Conservation (phyloP, 2,113 vertebrate genomes). For the Sterrhoptilus dennistouni region DNA sequence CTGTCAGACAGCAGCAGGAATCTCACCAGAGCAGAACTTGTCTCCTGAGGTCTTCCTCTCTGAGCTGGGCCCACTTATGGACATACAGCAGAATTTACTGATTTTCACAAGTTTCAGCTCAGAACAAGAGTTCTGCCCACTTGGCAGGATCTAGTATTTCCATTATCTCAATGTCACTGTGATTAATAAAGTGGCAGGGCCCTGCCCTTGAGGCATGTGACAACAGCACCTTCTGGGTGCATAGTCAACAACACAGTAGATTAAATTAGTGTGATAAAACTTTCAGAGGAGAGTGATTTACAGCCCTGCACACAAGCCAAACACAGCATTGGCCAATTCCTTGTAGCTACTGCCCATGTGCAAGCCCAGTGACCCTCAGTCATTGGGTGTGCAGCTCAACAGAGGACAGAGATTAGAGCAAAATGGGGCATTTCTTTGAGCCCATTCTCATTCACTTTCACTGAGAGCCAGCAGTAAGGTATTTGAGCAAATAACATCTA, state of each 20-base stretch:
- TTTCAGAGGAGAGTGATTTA: conserved; percentile 4
- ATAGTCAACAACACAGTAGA: background rate
- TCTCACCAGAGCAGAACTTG: background rate
- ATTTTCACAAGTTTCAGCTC: background rate
- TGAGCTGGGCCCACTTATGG: background rate
- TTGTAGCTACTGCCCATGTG: background rate
- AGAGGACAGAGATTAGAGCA: background rate
- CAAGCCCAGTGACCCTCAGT: background rate
- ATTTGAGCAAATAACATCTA: background rate
- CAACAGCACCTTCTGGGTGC: background rate
- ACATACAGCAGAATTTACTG: background rate
- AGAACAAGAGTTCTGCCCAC: background rate
- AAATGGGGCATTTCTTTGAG: background rate
- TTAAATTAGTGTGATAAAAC: background rate
- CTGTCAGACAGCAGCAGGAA: background rate
- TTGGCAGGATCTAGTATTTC: background rate
- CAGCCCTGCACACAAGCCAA: background rate
- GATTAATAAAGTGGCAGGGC: background rate
- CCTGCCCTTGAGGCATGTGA: background rate
- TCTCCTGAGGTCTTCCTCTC: background rate
- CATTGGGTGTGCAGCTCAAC: background rate
- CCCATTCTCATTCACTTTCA: background rate
- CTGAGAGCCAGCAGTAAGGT: background rate
- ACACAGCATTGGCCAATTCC: background rate
- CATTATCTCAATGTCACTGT: background rate